Evolutionary conservation across 2,888 invertebrate genomes (phyloP), one percentile per base, ranked within the genome.

Genomic region (Notodonta dromedarius): DNA sequence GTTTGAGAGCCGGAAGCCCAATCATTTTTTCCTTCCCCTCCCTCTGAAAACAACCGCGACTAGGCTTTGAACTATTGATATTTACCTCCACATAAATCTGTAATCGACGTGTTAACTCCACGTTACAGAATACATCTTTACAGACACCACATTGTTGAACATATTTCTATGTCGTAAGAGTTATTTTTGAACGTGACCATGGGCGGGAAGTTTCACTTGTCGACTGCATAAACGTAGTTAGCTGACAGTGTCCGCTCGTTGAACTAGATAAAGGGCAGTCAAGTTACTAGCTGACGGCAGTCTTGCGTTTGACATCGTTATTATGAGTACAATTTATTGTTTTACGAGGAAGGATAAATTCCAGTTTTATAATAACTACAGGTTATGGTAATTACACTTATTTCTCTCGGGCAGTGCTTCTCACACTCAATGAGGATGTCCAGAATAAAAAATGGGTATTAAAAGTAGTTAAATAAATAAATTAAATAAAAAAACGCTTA

Each of bases 171-270:
- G 4, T 46, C n/a, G 3, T n/a, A 5, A 46, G n/a, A 13, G 5
- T 46, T 46, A 46, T 46, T 46, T 46, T 46, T 50, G 16, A 50
- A 50, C 50, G 50, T 50, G 5, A 14, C 16, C 16, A 3, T 50
- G 7, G 4, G 16, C 16, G 16, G 50, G 9, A 50, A 50, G 50
- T 16, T 50, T 14, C 14, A 50, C 16, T 50, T 50, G 50, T 50
- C 50, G 50, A 4, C 16, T 50, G 9, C 14, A 50, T 50, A 50
- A 50, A 16, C 50, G 50, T 16, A 6, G 50, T 50, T 50, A 50
- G 14, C 16, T 16, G 50, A 50, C 50, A 50, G 50, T 16, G 50
- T 8, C 50, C 16, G 50, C 50, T 50, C 50, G 50, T 50, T 50
- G 16, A 50, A 50, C 50, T 50, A 16, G 50, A 16, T 50, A 50